These are phyloP conservation scores for Vidua macroura DNA, from an alignment of 2,113 vertebrate genomes.

Conservation along the genomic window DNA sequence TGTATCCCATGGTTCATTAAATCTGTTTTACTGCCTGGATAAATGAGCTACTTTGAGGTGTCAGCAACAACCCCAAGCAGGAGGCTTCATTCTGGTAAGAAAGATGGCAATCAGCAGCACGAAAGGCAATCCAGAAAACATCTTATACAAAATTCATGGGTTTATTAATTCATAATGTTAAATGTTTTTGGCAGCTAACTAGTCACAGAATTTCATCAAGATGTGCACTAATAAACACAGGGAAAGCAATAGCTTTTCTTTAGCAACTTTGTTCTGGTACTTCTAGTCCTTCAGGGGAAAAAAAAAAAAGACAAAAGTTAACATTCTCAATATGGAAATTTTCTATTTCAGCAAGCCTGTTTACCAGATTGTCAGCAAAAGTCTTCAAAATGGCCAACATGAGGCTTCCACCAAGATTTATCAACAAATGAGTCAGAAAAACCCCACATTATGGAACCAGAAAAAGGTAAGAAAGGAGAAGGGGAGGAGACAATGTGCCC, in stretches of 20 bases:
- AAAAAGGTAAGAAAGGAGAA: background rate
- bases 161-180: constrained; percentile 45
- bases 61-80: background rate
- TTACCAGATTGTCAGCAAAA: background rate
- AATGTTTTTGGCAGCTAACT: constrained; percentile 17
- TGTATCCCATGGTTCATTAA: constrained; percentile 54
- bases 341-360: background rate
- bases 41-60: constrained; percentile 21
- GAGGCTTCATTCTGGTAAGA: constrained; percentile 5
- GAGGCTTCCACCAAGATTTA: background rate
- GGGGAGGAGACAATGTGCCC: rapidly evolving
- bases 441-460: rapidly evolving
- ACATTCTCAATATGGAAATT: background rate
- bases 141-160: constrained; percentile 10
- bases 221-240: background rate
- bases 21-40: constrained; percentile 23
- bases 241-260: background rate
- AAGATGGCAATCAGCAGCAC: background rate
- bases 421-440: background rate
- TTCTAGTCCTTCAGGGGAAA: background rate
- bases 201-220: background rate
- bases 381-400: background rate
- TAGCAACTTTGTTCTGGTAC: background rate
- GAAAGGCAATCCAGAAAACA: background rate
- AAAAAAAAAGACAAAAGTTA: background rate